Percentiles rank a stretch among this genome's conserved stretches.
Evolutionary conservation across 2,888 invertebrate species (phyloP).

Genomic region (Scrobipalpa atriplicella): DNA sequence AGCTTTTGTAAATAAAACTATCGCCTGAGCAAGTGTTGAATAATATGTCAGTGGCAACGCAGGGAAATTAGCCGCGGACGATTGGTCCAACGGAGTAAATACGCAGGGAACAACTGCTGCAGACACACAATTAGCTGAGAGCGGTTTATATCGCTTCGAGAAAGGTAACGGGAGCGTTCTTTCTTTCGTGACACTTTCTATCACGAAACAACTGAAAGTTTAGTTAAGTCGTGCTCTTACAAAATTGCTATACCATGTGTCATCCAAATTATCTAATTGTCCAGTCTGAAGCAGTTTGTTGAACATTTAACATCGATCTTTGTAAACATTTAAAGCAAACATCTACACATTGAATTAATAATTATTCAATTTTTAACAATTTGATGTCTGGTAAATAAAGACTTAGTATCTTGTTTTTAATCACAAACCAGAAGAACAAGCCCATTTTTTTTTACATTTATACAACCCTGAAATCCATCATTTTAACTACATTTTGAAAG

Average conservation of each 20-base stretch:
- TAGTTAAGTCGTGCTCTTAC: too few species aligned
- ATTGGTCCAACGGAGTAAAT: too few species aligned
- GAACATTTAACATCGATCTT: neutral
- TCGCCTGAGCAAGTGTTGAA: neutral
- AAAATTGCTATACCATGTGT: too few species aligned
- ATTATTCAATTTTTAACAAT: neutral
- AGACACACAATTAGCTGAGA: too few species aligned
- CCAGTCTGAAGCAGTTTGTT: constrained; percentile 3
- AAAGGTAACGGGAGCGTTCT: too few species aligned
- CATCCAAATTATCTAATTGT: neutral
- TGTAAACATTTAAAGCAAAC: neutral
- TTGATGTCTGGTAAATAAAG: neutral
- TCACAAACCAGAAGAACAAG: neutral
- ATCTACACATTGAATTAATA: neutral
- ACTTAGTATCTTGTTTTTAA: neutral
- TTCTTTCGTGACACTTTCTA: too few species aligned
- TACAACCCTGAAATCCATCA: constrained; percentile 6
- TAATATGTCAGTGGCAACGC: neutral
- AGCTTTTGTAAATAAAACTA: constrained; percentile 3
- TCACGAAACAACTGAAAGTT: too few species aligned
- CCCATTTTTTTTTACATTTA: neutral
- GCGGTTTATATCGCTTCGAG: too few species aligned
- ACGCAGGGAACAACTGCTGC: too few species aligned
- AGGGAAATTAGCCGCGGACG: neutral
- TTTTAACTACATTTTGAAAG: neutral